Evolutionary conservation across 2,113 vertebrate species (phyloP), one percentile per base, ranked within the genome.

Genomic region (Hipposideros armiger): DNA sequence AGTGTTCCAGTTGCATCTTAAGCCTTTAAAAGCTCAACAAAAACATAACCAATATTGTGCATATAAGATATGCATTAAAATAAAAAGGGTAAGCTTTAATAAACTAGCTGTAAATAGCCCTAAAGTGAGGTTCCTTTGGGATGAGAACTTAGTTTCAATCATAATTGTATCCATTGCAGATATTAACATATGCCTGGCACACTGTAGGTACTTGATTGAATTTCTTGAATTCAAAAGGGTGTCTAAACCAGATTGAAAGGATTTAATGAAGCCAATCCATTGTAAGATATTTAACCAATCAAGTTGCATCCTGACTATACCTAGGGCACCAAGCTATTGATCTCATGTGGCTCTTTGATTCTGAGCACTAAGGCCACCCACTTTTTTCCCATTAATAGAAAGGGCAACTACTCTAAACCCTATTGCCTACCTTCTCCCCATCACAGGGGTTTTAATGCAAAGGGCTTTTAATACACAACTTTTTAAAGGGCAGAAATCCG

Each of bases 81-180:
- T 88, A 66, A 77, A 96, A 96, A 96, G 72, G 58, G 26, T 28
- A 90, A 95, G 50, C 14, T 91, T 66, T 66, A 96, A 96, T 78
- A 94, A 95, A 91, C 80, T 93, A 82, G 54, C 54, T 84, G 28
- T 56, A 97, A 84, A 60, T 94, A 94, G 54, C 17, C 26, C 47
- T 10, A 22, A 97, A 91, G 91, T 76, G 47, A 95, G n/a, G n/a
- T 91, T 86, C 47, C n/a, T 69, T 66, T 58, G 13, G 19, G 28
- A 89, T 85, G 20, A n/a, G 50, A 94, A 89, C 9, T 40, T 93
- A 54, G 42, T 70, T n/a, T 94, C 20, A 88, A 91, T 93, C 42
- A 96, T 77, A 93, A 42, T 24, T 94, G 4, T 76, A 82, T 47
- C 67, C 64, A 95, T 28, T 22, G 58, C 26, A 88, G 54, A 70